Percentiles rank a stretch among this genome's conserved stretches.
Conservation (phyloP, 2,888 invertebrate genomes). For the Athrips mouffetella region DNA sequence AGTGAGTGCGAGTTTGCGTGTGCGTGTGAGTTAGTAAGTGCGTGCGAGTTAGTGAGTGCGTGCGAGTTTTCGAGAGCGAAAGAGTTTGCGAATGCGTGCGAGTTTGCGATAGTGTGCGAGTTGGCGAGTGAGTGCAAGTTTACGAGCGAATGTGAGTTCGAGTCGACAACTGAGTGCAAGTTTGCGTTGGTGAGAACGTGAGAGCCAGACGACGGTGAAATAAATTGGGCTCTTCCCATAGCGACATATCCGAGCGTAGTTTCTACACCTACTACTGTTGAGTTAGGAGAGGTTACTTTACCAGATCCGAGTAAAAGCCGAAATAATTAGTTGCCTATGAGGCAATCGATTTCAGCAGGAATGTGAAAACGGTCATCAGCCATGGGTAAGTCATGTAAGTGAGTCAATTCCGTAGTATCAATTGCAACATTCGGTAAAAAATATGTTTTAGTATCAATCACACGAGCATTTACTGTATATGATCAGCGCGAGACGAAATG, state of each 20-base stretch:
- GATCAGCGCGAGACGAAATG: constrained; percentile 3
- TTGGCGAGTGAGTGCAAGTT: too few species aligned
- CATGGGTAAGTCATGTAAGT: constrained; percentile 4
- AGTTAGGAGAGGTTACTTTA: not conserved
- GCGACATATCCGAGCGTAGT: constrained; percentile 11
- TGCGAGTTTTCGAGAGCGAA: too few species aligned
- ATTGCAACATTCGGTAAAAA: not conserved
- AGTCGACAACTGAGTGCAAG: too few species aligned
- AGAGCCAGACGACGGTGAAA: not conserved
- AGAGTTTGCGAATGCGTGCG: too few species aligned
- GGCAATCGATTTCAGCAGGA: constrained; percentile 2
- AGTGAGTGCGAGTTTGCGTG: too few species aligned
- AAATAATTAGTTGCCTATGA: constrained; percentile 10
- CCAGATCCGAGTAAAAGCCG: constrained; percentile 7
- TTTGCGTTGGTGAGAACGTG: too few species aligned
- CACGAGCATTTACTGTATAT: constrained; percentile 2
- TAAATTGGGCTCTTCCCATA: constrained; percentile 10
- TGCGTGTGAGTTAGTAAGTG: too few species aligned
- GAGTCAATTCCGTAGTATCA: not conserved
- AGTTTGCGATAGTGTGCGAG: too few species aligned
- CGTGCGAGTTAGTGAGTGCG: too few species aligned
- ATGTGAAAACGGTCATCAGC: constrained; percentile 6
- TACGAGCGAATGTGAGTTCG: too few species aligned
- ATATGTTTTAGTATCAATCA: constrained; percentile 4
- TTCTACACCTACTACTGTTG: constrained; percentile 1